A percentile compares a stretch with the other conserved stretches of the same genome.
Evolutionary conservation across 2,797 vertebrate species (phyloP).

Genomic region (Lycodopsis pacificus): DNA sequence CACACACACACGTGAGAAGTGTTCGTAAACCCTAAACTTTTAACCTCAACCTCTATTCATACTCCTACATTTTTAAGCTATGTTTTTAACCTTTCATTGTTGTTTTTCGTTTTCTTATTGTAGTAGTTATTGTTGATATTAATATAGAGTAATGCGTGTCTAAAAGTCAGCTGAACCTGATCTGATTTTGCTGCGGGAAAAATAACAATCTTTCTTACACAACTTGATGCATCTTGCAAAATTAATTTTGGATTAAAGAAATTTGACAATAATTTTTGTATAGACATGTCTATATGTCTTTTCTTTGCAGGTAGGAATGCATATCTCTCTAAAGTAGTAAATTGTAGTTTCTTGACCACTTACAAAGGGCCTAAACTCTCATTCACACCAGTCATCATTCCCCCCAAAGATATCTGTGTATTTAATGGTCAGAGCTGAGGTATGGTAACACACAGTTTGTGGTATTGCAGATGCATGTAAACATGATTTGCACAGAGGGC

Average conservation of each 20-base stretch:
- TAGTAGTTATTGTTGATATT: background rate
- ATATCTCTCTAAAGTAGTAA: background rate
- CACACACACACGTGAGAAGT: background rate
- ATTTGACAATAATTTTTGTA: background rate
- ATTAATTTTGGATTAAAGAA: background rate
- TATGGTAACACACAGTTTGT: constrained; percentile 1
- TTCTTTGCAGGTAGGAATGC: background rate
- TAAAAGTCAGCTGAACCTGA: background rate
- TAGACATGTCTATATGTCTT: background rate
- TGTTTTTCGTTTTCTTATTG: background rate
- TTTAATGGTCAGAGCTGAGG: background rate
- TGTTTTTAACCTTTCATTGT: background rate
- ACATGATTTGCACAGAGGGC: constrained; percentile 13
- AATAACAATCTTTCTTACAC: background rate
- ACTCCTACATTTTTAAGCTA: background rate
- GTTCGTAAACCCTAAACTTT: constrained; percentile 12
- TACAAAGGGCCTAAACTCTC: background rate
- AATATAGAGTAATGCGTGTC: background rate
- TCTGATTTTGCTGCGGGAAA: background rate
- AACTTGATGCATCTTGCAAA: background rate
- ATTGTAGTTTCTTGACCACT: background rate
- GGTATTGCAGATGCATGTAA: constrained; percentile 14
- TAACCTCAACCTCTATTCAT: background rate
- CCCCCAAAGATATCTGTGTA: background rate
- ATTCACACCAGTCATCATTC: background rate